Evolutionary conservation across 1,140 invertebrate genomes (phyloP), one percentile per base, ranked within the genome.

Genomic region (Pseudomyrmex sp.): DNA sequence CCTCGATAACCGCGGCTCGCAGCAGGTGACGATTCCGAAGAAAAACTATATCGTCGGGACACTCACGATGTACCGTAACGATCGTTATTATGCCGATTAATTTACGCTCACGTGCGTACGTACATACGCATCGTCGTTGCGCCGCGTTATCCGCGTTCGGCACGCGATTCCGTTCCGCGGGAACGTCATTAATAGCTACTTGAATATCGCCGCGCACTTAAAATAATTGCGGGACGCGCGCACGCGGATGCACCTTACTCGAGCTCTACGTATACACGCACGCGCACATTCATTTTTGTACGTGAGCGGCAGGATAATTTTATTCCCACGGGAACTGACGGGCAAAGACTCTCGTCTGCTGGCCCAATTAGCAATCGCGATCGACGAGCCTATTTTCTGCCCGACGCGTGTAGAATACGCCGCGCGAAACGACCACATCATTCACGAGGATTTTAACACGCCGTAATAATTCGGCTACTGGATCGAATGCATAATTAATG

Each of bases 111-210:
- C 84, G 76, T 86, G 70, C 61, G 72, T 73, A 76, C 85, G 54
- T 59, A 76, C 85, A 48, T 59, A 48, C 44, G 56, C 46, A 62
- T 18, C 70, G 52, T 44, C 56, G 44, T 56, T 50, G 61, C 35
- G 63, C 26, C 48, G 68, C 75, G 72, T 88, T 83, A 85, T 88
- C 79, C 84, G 65, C 61, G 75, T 80, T 88, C 88, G 85, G 84
- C 88, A 89, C 87, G 88, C 88, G 87, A 89, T 89, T 89, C 65
- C 76, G 61, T 88, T 35, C 88, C 56, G 63, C 87, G 72, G 84
- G 84, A 88, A 89, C 84, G 88, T 88, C 87, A 89, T 89, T 88
- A 89, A 89, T 89, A 89, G 87, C 87, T 88, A 85, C 84, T 89
- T 77, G 84, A 83, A 89, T 89, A 89, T 89, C 82, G 84, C 87